Evolutionary conservation across 2,113 vertebrate species (phyloP), one percentile per base, ranked within the genome.

Genomic region (Crocuta crocuta): DNA sequence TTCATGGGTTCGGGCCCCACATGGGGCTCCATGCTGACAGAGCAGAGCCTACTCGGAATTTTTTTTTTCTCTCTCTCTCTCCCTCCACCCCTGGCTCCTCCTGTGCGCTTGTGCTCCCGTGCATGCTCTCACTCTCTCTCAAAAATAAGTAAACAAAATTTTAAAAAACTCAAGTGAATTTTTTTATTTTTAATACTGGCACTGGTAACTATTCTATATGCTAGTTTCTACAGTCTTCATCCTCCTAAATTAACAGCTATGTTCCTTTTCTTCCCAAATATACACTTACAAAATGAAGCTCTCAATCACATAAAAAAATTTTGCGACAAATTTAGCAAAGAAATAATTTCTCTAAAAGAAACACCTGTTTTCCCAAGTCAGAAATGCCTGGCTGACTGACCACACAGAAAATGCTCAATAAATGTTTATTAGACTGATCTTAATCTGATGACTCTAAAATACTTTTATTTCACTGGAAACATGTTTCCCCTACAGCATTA

Each of bases 321-420:
- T 83, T 95, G 28, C 83, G 48, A 88, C 19, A 96, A 88, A 91
- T 78, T 82, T 73, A 81, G 5, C 15, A 91, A 86, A 53, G 53
- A 87, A 90, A 85, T 33, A 71, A 66, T n/a, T 81, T 87, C 35
- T 66, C 19, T 79, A 45, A 86, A 55, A 85, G n/a, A 53, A 53
- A 58, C 26, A 73, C 23, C 23, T 85, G 7, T 79, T 79, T 94
- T 63, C 45, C 43, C 24, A 55, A 88, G 61, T 91, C 35, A 82
- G 31, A 15, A 87, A 86, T 91, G 24, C 13, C 81, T 74, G 45
- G 58, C 23, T 50, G 24, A 84, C 16, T 96, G 13, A 39, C 86
- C 87, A 81, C 13, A 74, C 4, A 86, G 43, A 28, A 97, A 76
- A 94, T 61, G 73, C 19, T 79, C 68, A 73, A 11, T 45, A 71